These are phyloP conservation scores for Clitarchus hookeri DNA, from an alignment of 2,888 invertebrate genomes.

Conservation along the genomic window DNA sequence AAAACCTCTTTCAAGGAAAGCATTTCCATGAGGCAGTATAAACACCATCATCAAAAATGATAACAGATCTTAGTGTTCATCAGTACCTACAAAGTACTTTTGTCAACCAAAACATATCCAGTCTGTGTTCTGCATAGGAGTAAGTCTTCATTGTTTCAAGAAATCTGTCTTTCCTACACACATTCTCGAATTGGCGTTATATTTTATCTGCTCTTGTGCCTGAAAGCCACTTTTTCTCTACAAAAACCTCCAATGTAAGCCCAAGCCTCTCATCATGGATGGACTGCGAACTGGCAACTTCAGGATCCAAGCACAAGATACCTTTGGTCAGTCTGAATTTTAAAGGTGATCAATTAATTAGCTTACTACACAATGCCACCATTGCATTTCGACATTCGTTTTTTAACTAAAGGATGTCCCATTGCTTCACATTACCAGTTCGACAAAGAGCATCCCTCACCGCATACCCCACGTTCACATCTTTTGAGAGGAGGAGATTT, in stretches of 20 bases:
- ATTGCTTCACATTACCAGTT: not conserved
- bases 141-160: too few species aligned
- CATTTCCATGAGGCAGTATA: too few species aligned
- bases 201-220: too few species aligned
- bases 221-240: too few species aligned
- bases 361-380: not conserved
- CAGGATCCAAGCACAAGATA: not conserved
- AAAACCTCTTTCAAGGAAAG: too few species aligned
- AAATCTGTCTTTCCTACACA: too few species aligned
- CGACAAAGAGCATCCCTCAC: not conserved
- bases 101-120: too few species aligned
- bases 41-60: too few species aligned
- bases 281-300: not conserved
- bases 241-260: not conserved
- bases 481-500: not conserved
- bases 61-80: too few species aligned
- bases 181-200: too few species aligned
- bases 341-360: not conserved
- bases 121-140: too few species aligned
- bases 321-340: constrained; percentile 16
- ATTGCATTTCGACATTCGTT: not conserved
- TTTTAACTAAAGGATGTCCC: not conserved
- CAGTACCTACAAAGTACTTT: too few species aligned
- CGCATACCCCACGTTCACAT: not conserved
- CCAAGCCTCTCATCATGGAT: not conserved